A percentile compares a stretch with the other conserved stretches of the same genome.
Conservation (phyloP, 2,888 invertebrate species). For the Nemapogon koenigi region DNA sequence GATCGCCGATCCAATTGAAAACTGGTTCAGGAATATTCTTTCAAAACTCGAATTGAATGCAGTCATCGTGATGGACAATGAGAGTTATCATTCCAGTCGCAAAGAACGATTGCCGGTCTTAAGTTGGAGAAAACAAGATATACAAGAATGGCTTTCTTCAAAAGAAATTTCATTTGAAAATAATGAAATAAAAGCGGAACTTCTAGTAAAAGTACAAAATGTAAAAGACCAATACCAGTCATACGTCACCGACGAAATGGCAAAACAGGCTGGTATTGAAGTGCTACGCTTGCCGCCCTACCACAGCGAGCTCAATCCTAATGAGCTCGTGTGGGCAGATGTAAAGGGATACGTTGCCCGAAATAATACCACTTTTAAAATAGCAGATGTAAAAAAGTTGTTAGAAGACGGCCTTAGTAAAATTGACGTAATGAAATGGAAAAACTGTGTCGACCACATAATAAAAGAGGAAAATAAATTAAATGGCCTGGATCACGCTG, state of each 20-base stretch:
- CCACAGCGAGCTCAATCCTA: slow-evolving; percentile 16
- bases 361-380: slow-evolving; percentile 10
- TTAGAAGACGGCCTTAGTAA: slow-evolving; percentile 5
- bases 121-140: slow-evolving; percentile 12
- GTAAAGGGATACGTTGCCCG: slow-evolving; percentile 10
- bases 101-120: slow-evolving; percentile 1
- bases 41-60: neutral
- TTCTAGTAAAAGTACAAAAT: slow-evolving; percentile 11
- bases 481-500: neutral
- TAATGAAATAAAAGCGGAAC: neutral
- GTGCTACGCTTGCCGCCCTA: slow-evolving; percentile 15
- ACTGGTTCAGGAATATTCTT: slow-evolving; percentile 3
- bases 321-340: slow-evolving; percentile 15
- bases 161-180: slow-evolving; percentile 9
- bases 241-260: slow-evolving; percentile 16
- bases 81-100: slow-evolving; percentile 5
- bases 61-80: slow-evolving; percentile 3
- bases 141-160: slow-evolving; percentile 12
- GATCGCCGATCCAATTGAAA: slow-evolving; percentile 5
- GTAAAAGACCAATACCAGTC: slow-evolving; percentile 9
- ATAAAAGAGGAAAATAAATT: slow-evolving; percentile 8
- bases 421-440: slow-evolving; percentile 7
- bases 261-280: slow-evolving; percentile 8
- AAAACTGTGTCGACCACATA: slow-evolving; percentile 9
- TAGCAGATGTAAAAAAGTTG: slow-evolving; percentile 10